A percentile compares a stretch with the other conserved stretches of the same genome.
phyloP scores from a whole-genome alignment of 2,113 vertebrate species.

The Myotis lucifugus region DNA sequence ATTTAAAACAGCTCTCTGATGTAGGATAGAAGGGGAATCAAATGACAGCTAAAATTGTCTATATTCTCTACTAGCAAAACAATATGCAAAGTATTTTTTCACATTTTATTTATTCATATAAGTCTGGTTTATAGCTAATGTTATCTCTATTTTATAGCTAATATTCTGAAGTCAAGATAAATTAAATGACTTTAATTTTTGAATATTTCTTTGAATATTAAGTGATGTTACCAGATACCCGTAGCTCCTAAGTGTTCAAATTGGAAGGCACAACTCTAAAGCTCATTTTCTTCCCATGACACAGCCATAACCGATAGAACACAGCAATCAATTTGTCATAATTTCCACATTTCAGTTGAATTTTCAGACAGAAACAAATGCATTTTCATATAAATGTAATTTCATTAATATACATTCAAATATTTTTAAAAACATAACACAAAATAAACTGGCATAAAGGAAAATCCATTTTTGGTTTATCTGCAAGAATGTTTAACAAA shows the following conservation, averaged over 20 bases:
- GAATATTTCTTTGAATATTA: not conserved
- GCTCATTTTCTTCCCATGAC: not conserved
- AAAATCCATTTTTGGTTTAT: slow-evolving; percentile 10
- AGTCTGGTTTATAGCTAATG: not conserved
- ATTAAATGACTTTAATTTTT: not conserved
- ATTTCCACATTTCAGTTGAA: not conserved
- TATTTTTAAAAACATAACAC: not conserved
- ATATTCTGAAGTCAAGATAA: slow-evolving; percentile 3
- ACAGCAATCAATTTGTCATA: not conserved
- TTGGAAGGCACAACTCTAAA: not conserved
- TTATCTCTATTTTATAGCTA: not conserved
- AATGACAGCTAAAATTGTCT: slow-evolving; percentile 16
- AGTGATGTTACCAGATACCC: not conserved
- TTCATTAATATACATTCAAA: not conserved
- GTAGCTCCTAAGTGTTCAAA: not conserved
- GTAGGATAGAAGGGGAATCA: not conserved
- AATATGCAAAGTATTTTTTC: not conserved
- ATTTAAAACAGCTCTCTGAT: not conserved
- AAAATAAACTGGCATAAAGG: not conserved
- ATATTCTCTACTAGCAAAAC: not conserved
- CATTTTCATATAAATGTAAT: not conserved
- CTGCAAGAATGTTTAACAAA: not conserved
- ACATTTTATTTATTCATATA: slow-evolving; percentile 43
- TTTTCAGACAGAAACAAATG: not conserved
- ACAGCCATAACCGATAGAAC: not conserved